Evolutionary conservation across 2,113 vertebrate genomes (phyloP).

Genomic region (Leptocoma aspasia): DNA sequence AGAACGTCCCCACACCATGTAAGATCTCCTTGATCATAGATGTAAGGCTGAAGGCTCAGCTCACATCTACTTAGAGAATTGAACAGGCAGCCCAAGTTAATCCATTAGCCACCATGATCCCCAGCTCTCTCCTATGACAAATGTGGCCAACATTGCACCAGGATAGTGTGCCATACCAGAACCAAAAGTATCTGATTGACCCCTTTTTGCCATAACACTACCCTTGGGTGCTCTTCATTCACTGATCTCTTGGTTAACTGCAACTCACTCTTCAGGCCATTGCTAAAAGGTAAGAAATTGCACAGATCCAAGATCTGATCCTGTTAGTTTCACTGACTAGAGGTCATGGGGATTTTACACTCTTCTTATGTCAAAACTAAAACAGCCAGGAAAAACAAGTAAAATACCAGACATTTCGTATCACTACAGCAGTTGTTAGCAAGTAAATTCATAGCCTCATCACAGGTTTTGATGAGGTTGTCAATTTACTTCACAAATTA

Average conservation of each 20-base stretch:
- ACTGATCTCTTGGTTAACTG: background rate
- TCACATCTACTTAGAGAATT: background rate
- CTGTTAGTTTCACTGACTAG: background rate
- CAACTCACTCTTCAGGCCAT: background rate
- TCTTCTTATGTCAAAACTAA: background rate
- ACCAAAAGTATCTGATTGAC: background rate
- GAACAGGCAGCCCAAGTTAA: background rate
- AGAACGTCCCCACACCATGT: accelerated
- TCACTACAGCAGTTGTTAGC: background rate
- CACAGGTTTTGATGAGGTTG: background rate
- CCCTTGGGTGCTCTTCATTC: background rate
- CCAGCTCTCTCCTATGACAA: background rate
- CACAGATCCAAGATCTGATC: background rate
- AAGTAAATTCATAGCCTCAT: background rate
- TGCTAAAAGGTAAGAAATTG: background rate
- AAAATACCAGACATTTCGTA: background rate
- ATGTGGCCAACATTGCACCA: background rate
- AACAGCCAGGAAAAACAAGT: background rate
- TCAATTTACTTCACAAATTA: background rate
- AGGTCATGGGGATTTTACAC: background rate
- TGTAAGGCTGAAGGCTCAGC: background rate
- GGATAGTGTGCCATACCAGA: background rate
- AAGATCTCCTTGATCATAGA: background rate
- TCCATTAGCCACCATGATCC: background rate
- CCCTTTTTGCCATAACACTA: background rate